Conservation (phyloP, 2,797 vertebrate species). For the Melanogrammus aeglefinus region DNA sequence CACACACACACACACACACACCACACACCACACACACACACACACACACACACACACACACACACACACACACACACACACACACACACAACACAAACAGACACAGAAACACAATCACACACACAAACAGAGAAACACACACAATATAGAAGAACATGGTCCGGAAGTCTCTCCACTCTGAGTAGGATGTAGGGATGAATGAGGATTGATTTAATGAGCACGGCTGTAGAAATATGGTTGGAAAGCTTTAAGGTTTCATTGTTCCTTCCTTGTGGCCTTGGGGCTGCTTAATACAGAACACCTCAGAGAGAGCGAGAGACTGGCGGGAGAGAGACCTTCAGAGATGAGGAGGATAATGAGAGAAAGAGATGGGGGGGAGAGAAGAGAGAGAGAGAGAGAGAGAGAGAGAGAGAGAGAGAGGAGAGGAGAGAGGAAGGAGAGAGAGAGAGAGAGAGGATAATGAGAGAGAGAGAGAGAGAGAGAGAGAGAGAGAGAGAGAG, state of each 20-base stretch:
- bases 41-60: too few species aligned
- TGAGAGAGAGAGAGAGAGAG: too few species aligned
- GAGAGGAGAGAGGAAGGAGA: background rate
- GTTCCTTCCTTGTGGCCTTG: conserved; percentile 38
- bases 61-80: too few species aligned
- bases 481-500: too few species aligned
- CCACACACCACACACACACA: too few species aligned
- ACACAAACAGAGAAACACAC: too few species aligned
- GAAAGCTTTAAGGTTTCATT: conserved; percentile 51
- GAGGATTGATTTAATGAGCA: conserved; percentile 65
- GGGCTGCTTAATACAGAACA: conserved; percentile 25
- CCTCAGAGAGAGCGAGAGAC: conserved; percentile 6
- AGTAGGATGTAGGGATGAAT: conserved; percentile 43
- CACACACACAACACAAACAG: too few species aligned
- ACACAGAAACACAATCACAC: too few species aligned
- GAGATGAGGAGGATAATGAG: conserved; percentile 4
- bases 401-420: background rate
- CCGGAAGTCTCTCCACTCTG: background rate
- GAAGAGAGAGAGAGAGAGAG: background rate
- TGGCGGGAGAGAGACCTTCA: conserved; percentile 14
- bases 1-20: too few species aligned
- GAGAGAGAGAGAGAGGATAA: background rate
- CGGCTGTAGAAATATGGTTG: conserved; percentile 32
- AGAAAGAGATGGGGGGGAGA: background rate
- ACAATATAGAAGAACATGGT: background rate